Base-by-base conservation (phyloP, 2,113 vertebrate genomes). In the Grus americana region DNA sequence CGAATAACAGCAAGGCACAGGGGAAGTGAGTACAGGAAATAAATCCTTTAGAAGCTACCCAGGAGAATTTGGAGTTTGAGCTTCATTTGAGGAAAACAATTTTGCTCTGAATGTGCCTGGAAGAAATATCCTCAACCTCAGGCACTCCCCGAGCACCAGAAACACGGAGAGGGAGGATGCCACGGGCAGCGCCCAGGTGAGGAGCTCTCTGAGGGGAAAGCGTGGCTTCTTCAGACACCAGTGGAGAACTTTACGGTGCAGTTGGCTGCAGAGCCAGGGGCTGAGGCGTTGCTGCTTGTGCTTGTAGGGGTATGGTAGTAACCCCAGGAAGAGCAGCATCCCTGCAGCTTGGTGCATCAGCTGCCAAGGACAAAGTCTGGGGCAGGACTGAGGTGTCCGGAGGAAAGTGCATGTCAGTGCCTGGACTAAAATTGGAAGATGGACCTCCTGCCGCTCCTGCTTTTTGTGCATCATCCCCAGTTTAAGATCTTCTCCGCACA, bases 11-110 rank as follows among this genome's bases (percentile, higher is more conserved):
- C 54, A 12, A 89, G 80, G 74, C 83, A 81, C 76, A 46, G 55
- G 86, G 92, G 91, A 92, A 85, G 91, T 38, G 70, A 58, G 9
- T 68, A 44, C 73, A 92, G 88, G 97, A 95, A 91, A 92, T 12
- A 54, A 84, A 95, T 24, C 62, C 61, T 89, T 63, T 20, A 68
- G 65, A 29, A 79, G 65, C 52, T 74, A 10, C 88, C 44, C 65
- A 38, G 65, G 76, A 87, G 80, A 62, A 72, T 63, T 30, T 50
- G 71, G 66, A 81, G 57, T 16, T 68, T 13, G 47, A 59, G 66
- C 6, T 63, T 79, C 62, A 9, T n/a, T 50, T 47, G 70, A 66
- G 72, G 68, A 71, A 38, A 92, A 49, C 13, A 15, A 7, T 79
- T 87, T 50, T 65, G 26, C 74, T 78, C 82, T 38, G 17, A 57